Evolutionary conservation across 2,888 invertebrate species (phyloP).

Genomic region (Erebia aethiops): DNA sequence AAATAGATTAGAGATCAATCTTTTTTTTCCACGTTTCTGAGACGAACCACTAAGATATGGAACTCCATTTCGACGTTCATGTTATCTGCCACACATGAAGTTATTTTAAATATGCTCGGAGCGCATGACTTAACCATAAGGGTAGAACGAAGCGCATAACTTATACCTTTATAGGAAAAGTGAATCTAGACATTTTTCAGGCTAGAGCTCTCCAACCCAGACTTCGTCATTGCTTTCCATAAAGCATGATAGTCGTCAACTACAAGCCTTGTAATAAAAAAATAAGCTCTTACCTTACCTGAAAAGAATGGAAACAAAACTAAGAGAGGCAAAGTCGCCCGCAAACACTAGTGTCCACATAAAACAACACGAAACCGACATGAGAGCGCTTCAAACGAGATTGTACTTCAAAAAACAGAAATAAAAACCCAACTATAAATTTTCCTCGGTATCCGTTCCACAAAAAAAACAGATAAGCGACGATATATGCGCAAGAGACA

Average conservation of each 20-base stretch:
- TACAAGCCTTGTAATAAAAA: not conserved
- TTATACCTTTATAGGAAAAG: no score
- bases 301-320: not conserved
- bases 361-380: slow-evolving; percentile 34
- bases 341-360: slow-evolving; percentile 12
- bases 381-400: slow-evolving; percentile 36
- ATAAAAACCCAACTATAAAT: slow-evolving; percentile 35
- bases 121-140: no score
- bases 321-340: not conserved
- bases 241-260: not conserved
- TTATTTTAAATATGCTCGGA: no score
- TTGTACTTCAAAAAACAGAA: slow-evolving; percentile 37
- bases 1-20: no score
- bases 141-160: no score
- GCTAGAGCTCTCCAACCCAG: no score
- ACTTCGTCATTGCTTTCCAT: no score
- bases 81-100: no score
- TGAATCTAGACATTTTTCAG: no score
- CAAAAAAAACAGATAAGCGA: slow-evolving; percentile 38
- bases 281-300: slow-evolving; percentile 1
- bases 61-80: no score
- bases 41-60: no score
- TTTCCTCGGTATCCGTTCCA: slow-evolving; percentile 35
- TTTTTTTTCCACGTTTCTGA: no score
- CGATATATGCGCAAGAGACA: slow-evolving; percentile 36